Conservation (phyloP, 1,140 invertebrate species). For the Amphibalanus amphitrite region DNA sequence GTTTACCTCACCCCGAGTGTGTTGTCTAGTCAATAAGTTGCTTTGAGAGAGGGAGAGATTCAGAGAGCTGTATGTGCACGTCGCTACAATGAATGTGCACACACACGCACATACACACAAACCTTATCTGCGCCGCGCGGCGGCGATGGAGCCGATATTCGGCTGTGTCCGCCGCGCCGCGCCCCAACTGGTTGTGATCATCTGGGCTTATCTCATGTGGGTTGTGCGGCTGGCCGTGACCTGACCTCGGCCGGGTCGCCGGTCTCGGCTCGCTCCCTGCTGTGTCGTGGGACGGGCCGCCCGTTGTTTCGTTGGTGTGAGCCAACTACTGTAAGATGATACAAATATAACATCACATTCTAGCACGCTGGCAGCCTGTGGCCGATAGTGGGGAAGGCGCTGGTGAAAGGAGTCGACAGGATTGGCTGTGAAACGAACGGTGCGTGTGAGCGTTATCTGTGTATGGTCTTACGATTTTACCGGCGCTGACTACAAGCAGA, state of each 20-base stretch:
- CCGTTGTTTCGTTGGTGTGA: background rate
- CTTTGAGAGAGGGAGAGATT: no score
- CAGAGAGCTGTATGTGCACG: background rate
- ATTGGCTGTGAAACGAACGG: no score
- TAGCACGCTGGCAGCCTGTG: no score
- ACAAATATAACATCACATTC: conserved; percentile 1
- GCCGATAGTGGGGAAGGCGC: no score
- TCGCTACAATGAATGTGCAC: background rate
- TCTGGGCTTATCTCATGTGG: background rate
- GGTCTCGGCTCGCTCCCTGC: no score
- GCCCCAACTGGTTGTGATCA: background rate
- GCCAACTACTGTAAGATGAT: background rate
- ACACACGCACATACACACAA: background rate
- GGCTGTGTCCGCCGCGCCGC: no score
- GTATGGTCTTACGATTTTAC: no score
- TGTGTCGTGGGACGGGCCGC: background rate
- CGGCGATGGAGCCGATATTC: no score
- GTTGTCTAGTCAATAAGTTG: conserved; percentile 1
- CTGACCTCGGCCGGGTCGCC: background rate
- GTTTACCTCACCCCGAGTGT: background rate
- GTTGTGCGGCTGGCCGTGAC: background rate
- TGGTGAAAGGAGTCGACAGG: no score
- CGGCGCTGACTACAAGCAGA: no score
- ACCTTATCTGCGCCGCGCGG: no score
- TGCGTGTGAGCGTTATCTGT: no score